Percentiles rank a stretch among this genome's conserved stretches.
These are phyloP conservation scores for Sesia apiformis DNA, from an alignment of 2,888 invertebrate genomes.

Conservation along the genomic window DNA sequence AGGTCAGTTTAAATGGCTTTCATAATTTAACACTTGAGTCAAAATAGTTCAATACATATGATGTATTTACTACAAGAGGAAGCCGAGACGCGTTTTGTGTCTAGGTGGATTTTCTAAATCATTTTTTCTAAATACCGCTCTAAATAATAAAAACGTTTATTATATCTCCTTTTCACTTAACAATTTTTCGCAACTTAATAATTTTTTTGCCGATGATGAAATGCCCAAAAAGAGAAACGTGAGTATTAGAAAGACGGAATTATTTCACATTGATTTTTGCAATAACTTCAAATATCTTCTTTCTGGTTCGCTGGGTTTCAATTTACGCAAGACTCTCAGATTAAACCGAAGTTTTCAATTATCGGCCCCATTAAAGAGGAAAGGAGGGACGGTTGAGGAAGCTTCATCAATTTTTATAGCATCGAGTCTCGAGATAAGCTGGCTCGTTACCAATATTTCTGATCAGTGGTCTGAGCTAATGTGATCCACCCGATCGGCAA, in stretches of 20 bases:
- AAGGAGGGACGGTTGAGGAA: constrained; percentile 27
- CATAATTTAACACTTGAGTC: too few relatives aligned
- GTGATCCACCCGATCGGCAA: not conserved
- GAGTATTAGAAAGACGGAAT: not conserved
- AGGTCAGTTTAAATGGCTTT: too few relatives aligned
- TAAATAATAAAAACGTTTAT: too few relatives aligned
- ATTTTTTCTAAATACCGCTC: too few relatives aligned
- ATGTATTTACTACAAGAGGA: too few relatives aligned
- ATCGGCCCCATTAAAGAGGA: constrained; percentile 42
- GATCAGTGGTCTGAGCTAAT: not conserved
- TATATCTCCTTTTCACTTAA: too few relatives aligned
- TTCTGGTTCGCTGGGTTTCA: constrained; percentile 40
- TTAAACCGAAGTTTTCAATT: constrained; percentile 61
- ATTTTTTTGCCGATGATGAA: too few relatives aligned
- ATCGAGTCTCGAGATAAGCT: constrained; percentile 31
- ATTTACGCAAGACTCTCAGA: constrained; percentile 46
- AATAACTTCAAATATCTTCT: constrained; percentile 18
- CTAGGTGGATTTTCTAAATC: too few relatives aligned
- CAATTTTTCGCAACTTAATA: too few relatives aligned
- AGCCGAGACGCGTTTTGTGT: too few relatives aligned
- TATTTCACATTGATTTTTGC: not conserved
- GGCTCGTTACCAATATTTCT: constrained; percentile 21
- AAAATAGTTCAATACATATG: too few relatives aligned
- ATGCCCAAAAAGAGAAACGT: too few relatives aligned
- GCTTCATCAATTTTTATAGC: constrained; percentile 50